A percentile compares a stretch with the other conserved stretches of the same genome.
Evolutionary conservation across 2,113 vertebrate species (phyloP).

Genomic region (Argyrosomus japonicus): DNA sequence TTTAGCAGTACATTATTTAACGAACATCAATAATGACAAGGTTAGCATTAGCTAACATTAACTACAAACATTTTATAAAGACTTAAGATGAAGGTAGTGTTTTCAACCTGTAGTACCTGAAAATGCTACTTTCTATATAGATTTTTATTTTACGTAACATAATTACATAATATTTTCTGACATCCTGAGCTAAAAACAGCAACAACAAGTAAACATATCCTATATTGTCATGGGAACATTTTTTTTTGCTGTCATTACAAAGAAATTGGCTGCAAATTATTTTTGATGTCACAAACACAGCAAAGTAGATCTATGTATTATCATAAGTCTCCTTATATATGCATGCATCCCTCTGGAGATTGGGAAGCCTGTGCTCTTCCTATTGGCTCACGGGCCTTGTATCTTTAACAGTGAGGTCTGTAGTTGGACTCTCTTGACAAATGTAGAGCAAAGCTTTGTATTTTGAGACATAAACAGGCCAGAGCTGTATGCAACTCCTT

Average conservation of each 20-base stretch:
- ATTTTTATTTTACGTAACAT: too few species aligned
- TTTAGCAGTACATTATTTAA: too few species aligned
- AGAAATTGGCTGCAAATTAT: not conserved
- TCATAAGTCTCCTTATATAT: not conserved
- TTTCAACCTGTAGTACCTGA: too few species aligned
- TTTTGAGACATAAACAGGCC: not conserved
- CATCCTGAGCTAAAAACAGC: too few species aligned
- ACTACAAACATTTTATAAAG: too few species aligned
- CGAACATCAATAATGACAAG: too few species aligned
- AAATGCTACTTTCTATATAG: too few species aligned
- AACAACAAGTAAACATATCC: too few species aligned
- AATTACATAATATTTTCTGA: too few species aligned
- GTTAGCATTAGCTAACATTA: too few species aligned
- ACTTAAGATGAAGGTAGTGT: too few species aligned
- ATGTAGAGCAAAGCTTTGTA: not conserved
- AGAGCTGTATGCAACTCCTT: slow-evolving; percentile 11
- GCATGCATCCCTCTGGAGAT: not conserved
- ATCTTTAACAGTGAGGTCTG: not conserved
- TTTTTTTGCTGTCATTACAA: not conserved
- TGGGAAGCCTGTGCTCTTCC: not conserved
- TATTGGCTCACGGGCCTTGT: not conserved
- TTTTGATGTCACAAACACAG: not conserved
- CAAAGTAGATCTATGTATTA: not conserved
- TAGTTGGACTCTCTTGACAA: not conserved
- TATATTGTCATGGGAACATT: not conserved